Evolutionary conservation across 2,888 invertebrate genomes (phyloP), one percentile per base, ranked within the genome.

Genomic region (Halictus ligatus): DNA sequence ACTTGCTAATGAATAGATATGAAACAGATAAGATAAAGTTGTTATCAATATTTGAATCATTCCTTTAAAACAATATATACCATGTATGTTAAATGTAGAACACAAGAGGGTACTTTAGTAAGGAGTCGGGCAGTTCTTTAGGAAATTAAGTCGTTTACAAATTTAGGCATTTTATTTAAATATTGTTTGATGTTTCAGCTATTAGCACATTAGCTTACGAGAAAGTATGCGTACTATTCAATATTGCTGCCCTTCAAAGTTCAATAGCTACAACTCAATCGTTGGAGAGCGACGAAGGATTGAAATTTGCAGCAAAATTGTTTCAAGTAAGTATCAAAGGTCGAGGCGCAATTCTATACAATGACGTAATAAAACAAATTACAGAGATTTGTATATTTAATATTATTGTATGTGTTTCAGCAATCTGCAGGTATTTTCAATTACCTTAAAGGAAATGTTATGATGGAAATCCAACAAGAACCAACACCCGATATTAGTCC

Each of bases 401-500:
- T 40, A 69, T 73, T 75, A 12, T 73, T 69, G 0, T 54, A 35
- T 40, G 72, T 58, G 78, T 87, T 89, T 72, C 73, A 99, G 97
- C 98, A 98, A 97, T 96, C 99, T 64, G 97, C 98, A 80, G 99
- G 99, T 69, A 98, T 99, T 89, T 99, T 98, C 95, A 96, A 96
- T 90, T 97, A 98, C 95, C 96, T 99, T 88, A 99, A 99, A 95
- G 96, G 97, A 84, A 97, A 97, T 89, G 97, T 98, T 15, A 97
- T 98, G 96, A 95, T 97, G 91, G 97, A 98, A 15, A 98, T 99
- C 92, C 98, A 98, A 92, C 98, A 98, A 94, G 99, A 99, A 94
- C 98, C 99, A 46, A 99, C 99, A 5, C 98, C 98, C 10, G 99
- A 99, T 96, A 96, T 99, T 91, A 97, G 97, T 95, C 98, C 99